Evolutionary conservation across 2,113 vertebrate species (phyloP).

Genomic region (Trochalopteron elliotii): DNA sequence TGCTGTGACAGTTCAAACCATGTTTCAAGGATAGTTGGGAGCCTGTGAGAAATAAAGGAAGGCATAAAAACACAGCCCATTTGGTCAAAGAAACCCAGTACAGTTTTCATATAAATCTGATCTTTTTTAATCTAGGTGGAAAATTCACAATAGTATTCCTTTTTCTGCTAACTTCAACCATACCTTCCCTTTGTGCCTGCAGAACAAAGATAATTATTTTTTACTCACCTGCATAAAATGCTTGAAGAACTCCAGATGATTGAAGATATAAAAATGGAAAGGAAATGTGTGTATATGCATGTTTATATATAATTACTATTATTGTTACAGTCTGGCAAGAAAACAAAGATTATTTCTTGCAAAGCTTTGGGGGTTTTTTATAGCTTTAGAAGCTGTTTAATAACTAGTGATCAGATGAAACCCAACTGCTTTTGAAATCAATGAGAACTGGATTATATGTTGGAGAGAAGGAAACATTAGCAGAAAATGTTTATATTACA

Average conservation of each 20-base stretch:
- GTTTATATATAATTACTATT: constrained; percentile 34
- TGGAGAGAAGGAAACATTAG: not conserved
- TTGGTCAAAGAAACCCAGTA: not conserved
- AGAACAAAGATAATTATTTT: constrained; percentile 42
- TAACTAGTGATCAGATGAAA: constrained; percentile 35
- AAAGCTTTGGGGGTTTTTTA: not conserved
- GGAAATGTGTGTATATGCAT: not conserved
- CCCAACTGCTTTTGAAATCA: constrained; percentile 26
- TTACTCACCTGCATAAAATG: constrained; percentile 56
- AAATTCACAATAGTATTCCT: not conserved
- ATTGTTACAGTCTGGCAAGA: constrained; percentile 37
- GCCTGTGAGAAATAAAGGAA: not conserved
- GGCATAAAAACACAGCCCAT: not conserved
- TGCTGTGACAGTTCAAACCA: not conserved
- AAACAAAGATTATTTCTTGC: constrained; percentile 27
- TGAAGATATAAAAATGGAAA: constrained; percentile 34
- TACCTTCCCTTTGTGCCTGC: not conserved
- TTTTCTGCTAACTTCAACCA: not conserved
- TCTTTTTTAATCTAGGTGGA: not conserved
- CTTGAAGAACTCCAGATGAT: constrained; percentile 44
- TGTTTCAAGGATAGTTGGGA: not conserved
- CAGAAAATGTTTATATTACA: constrained; percentile 22
- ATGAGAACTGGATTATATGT: constrained; percentile 21
- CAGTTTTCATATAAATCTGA: not conserved
- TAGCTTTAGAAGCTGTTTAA: constrained; percentile 16